A percentile compares a stretch with the other conserved stretches of the same genome.
These are phyloP conservation scores for Eulimnadia texana DNA, from an alignment of 1,140 invertebrate genomes.

Conservation along the genomic window DNA sequence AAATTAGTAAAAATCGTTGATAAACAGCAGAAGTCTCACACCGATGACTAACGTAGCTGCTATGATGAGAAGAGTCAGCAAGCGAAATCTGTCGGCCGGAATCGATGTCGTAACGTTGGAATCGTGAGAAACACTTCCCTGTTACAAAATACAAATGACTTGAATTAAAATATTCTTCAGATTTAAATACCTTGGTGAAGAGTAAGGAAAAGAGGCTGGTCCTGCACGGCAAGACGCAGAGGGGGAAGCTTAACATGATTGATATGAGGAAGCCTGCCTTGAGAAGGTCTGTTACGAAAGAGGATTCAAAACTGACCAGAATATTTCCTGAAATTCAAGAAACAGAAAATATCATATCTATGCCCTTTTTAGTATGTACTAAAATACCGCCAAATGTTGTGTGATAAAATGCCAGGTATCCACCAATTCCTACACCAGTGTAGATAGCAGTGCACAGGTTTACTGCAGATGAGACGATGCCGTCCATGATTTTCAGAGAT, in stretches of 20 bases:
- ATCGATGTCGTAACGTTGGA: slow-evolving; percentile 32
- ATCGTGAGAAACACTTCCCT: slow-evolving; percentile 7
- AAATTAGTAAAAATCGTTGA: too few relatives aligned
- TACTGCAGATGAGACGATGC: slow-evolving; percentile 69
- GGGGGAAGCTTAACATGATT: slow-evolving; percentile 85
- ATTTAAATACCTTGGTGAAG: slow-evolving; percentile 54
- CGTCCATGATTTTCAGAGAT: slow-evolving; percentile 75
- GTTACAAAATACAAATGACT: background rate
- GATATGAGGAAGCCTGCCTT: slow-evolving; percentile 90
- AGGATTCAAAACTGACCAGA: slow-evolving; percentile 64
- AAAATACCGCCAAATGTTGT: slow-evolving; percentile 56
- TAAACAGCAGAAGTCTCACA: too few relatives aligned
- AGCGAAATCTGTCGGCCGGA: slow-evolving; percentile 59
- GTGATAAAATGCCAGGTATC: slow-evolving; percentile 81
- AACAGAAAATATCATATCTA: too few relatives aligned
- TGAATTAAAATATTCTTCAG: background rate
- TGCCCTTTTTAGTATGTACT: too few relatives aligned
- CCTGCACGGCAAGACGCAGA: slow-evolving; percentile 91
- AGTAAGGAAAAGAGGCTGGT: slow-evolving; percentile 83
- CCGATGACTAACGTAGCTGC: slow-evolving; percentile 48
- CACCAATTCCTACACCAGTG: slow-evolving; percentile 78
- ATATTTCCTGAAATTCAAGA: slow-evolving; percentile 57
- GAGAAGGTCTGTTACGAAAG: slow-evolving; percentile 65
- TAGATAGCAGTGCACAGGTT: slow-evolving; percentile 82
- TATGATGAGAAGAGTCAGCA: slow-evolving; percentile 62